Conservation (phyloP, 2,797 vertebrate genomes). For the Pelobates cultripes region DNA sequence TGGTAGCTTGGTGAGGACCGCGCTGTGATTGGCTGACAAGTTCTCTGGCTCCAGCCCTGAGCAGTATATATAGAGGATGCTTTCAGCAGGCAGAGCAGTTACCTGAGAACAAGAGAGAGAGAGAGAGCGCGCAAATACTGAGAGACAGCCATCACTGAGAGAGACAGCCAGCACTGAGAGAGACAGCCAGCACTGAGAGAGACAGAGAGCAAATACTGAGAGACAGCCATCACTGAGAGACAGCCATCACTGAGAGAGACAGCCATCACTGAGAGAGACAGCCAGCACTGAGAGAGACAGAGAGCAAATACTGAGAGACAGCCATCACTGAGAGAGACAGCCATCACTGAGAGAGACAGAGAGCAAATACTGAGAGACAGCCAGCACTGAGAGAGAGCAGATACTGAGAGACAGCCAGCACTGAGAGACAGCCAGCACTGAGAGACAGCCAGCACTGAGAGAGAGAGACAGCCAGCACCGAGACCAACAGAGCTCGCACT, state of each 20-base stretch:
- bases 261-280: too few relatives aligned
- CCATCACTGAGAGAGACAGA: not conserved
- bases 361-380: not conserved
- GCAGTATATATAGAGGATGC: not conserved
- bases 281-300: too few relatives aligned
- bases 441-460: not conserved
- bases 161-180: not conserved
- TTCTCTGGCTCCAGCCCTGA: not conserved
- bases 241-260: not conserved
- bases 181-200: not conserved
- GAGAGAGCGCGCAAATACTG: too few relatives aligned
- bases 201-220: not conserved
- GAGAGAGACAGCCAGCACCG: not conserved
- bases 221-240: too few relatives aligned
- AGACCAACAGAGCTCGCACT: not conserved
- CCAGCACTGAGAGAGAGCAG: not conserved
- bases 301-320: too few relatives aligned
- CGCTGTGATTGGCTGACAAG: conserved; percentile 21
- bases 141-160: too few relatives aligned
- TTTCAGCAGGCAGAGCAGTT: not conserved
- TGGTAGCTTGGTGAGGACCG: conserved; percentile 3
- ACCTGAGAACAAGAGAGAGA: not conserved
- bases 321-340: too few relatives aligned
- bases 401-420: not conserved
- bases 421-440: not conserved